Evolutionary conservation across 1,140 invertebrate species (phyloP).

Genomic region (Nasonia giraulti): DNA sequence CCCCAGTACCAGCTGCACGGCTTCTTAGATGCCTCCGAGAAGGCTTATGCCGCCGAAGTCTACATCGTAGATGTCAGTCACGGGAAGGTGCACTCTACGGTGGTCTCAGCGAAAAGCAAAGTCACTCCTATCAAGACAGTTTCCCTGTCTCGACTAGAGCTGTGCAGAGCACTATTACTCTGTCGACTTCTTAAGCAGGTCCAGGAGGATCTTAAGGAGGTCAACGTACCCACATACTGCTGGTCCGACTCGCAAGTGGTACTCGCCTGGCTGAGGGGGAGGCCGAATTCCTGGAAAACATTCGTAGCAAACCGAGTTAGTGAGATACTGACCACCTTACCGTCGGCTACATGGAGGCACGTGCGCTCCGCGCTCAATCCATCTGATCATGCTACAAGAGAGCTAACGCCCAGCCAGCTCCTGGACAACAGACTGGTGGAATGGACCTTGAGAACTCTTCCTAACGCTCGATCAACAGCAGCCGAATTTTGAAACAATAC

Average conservation of each 20-base stretch:
- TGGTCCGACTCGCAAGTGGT: conserved; percentile 57
- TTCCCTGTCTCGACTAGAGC: too few relatives aligned
- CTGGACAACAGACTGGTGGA: conserved; percentile 58
- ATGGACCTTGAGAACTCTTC: conserved; percentile 57
- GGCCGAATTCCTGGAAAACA: conserved; percentile 55
- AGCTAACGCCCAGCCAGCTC: conserved; percentile 3
- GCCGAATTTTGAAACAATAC: neutral
- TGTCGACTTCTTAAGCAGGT: too few relatives aligned
- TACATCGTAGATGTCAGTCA: too few relatives aligned
- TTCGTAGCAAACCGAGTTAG: conserved; percentile 64
- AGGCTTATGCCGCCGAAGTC: too few relatives aligned
- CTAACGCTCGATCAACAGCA: neutral
- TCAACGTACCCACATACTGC: too few relatives aligned
- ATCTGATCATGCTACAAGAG: conserved; percentile 51
- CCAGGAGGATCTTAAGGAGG: too few relatives aligned
- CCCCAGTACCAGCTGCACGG: too few relatives aligned
- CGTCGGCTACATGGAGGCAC: conserved; percentile 41
- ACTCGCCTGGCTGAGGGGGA: conserved; percentile 61
- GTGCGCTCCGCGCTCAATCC: conserved; percentile 45
- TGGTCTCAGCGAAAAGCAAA: too few relatives aligned
- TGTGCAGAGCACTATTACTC: too few relatives aligned
- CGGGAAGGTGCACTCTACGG: too few relatives aligned
- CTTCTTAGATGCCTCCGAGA: too few relatives aligned
- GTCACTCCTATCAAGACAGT: too few relatives aligned
- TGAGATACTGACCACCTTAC: conserved; percentile 58